phyloP scores from a whole-genome alignment of 2,797 vertebrate species.

The Pangasius mekongensis region DNA sequence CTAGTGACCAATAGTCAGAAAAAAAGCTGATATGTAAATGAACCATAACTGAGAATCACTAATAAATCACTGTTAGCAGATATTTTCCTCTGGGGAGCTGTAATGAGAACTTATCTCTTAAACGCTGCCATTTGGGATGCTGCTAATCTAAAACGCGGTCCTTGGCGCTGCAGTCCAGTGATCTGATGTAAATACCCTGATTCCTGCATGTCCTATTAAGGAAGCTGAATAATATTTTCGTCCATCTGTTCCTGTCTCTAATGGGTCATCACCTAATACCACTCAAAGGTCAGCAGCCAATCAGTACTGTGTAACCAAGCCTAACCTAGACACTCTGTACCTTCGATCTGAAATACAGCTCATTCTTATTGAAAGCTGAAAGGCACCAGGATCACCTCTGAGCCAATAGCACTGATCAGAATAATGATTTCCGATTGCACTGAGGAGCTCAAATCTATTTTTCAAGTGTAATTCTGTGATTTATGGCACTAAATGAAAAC shows the following conservation, averaged over 20 bases:
- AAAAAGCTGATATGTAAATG: neutral
- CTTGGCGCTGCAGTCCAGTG: neutral
- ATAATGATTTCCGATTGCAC: neutral
- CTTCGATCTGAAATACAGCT: neutral
- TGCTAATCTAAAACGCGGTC: neutral
- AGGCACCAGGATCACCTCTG: neutral
- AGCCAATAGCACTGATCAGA: neutral
- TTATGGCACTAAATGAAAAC: neutral
- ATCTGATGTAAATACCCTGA: neutral
- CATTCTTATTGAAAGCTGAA: neutral
- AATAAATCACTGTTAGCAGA: neutral
- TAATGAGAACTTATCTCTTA: neutral
- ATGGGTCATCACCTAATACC: constrained; percentile 11
- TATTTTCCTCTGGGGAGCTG: neutral
- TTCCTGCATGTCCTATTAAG: neutral
- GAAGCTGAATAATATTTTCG: neutral
- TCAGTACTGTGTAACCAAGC: neutral
- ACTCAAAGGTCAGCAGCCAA: constrained; percentile 1
- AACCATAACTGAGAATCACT: neutral
- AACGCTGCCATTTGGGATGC: neutral
- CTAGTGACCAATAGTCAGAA: neutral
- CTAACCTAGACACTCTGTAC: neutral
- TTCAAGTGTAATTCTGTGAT: neutral
- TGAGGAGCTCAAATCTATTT: neutral
- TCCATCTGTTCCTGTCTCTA: neutral